Evolutionary conservation across 2,113 vertebrate genomes (phyloP), one percentile per base, ranked within the genome.

Genomic region (Acrocephalus kingi): DNA sequence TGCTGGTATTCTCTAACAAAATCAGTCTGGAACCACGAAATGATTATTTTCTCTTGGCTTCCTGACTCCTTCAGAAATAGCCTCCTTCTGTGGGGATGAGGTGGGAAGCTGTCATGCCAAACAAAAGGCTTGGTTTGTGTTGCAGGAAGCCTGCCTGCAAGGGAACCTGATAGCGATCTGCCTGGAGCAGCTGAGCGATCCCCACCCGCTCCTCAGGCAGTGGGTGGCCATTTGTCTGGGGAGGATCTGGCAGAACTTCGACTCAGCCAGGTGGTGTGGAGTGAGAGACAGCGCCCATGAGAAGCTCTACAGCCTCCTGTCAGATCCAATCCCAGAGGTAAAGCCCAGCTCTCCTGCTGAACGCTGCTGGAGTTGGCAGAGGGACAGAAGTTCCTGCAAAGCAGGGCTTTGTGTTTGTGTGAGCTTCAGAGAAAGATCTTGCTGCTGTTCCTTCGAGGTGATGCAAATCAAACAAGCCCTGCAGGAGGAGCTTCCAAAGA

Each of bases 151-250:
- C 84, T 99, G 99, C 96, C 98, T 99, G 58, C 99, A 99, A 91
- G 99, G 99, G 16, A 99, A 99, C 97, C 97, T 99, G 84, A 99
- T 99, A 24, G 99, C 99, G 6, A 99, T 99, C 97, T 99, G 99
- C 97, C 98, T 99, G 97, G 99, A 99, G 96, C 99, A 99, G 98
- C 97, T 99, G 72, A 99, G 97, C 3, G 99, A 99, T 96, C 99
- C 99, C 0, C 99, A 99, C 91, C 99, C 99, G 0, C 97, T 99
- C 74, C 98, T 99, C 88, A 98, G 99, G 68, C 99, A 99, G 97
- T 99, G 99, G 99, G 99, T 99, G 90, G 99, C 99, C 95, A 99
- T 99, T 96, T 99, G 99, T 94, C 97, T 99, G 30, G 99, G 99
- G 1, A 98, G 99, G 9, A 99, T 99, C 97, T 99, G 99, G 99